Evolutionary conservation across 1,140 invertebrate species (phyloP).

Genomic region (Drosophila parvula): DNA sequence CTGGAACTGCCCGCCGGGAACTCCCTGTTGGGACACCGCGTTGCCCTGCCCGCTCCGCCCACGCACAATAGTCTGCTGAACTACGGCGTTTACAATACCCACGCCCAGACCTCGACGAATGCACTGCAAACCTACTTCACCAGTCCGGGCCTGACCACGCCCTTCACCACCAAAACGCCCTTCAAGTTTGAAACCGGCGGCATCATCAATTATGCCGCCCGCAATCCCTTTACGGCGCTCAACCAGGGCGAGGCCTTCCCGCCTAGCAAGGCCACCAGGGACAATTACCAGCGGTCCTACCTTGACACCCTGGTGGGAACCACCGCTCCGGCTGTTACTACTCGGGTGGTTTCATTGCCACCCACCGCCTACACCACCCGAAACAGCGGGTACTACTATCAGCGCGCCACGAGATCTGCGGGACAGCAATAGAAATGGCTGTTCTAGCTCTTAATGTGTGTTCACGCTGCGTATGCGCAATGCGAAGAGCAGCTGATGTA

Average conservation of each 20-base stretch:
- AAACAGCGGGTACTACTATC: slow-evolving; percentile 66
- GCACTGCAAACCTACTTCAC: slow-evolving; percentile 67
- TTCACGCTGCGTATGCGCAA: slow-evolving; percentile 34
- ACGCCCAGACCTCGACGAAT: slow-evolving; percentile 42
- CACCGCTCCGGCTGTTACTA: slow-evolving; percentile 21
- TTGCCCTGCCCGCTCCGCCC: slow-evolving; percentile 34
- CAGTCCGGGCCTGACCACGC: slow-evolving; percentile 58
- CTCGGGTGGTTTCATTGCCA: slow-evolving; percentile 19
- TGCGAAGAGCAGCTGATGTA: slow-evolving; percentile 36
- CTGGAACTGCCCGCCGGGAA: slow-evolving; percentile 75
- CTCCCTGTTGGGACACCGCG: slow-evolving; percentile 29
- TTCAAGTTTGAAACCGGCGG: slow-evolving; percentile 69
- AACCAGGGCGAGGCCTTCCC: slow-evolving; percentile 80
- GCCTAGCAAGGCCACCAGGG: slow-evolving; percentile 67
- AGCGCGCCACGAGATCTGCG: slow-evolving; percentile 32
- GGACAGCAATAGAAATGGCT: slow-evolving; percentile 7
- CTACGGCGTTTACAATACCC: slow-evolving; percentile 50
- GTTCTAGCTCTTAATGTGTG: slow-evolving; percentile 4
- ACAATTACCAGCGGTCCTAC: slow-evolving; percentile 66
- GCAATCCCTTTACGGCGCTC: slow-evolving; percentile 77
- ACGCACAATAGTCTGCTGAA: slow-evolving; percentile 62
- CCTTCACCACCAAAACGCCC: slow-evolving; percentile 64
- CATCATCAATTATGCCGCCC: slow-evolving; percentile 55
- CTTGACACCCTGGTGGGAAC: slow-evolving; percentile 65
- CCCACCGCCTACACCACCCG: slow-evolving; percentile 43